Percentiles rank a stretch among this genome's conserved stretches.
phyloP scores from a whole-genome alignment of 2,888 invertebrate genomes.

The Phytoseiulus persimilis region DNA sequence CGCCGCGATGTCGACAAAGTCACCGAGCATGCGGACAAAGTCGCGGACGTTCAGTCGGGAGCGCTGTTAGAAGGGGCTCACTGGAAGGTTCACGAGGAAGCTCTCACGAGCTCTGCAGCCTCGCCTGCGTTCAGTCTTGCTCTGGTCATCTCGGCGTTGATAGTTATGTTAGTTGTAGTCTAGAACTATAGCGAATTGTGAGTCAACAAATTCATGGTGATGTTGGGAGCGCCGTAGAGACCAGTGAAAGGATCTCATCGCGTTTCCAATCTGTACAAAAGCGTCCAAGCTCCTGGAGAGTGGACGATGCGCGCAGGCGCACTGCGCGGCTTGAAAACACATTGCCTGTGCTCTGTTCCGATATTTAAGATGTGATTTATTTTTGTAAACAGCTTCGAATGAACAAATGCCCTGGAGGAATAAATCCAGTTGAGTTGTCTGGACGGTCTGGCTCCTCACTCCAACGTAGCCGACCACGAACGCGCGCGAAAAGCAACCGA shows the following conservation, averaged over 20 bases:
- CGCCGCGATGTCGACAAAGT: slow-evolving; percentile 8
- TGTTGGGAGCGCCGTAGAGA: background rate
- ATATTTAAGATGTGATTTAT: background rate
- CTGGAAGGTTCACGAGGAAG: background rate
- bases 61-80: background rate
- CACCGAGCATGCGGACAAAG: background rate
- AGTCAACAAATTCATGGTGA: background rate
- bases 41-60: slow-evolving; percentile 7
- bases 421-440: background rate
- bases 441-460: background rate
- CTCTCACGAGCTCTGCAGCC: background rate
- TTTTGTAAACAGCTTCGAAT: background rate
- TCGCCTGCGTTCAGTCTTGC: background rate
- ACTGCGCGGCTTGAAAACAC: too few species aligned
- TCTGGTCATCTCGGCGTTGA: background rate
- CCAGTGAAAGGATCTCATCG: background rate
- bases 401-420: background rate
- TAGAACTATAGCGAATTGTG: background rate
- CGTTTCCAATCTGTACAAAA: background rate
- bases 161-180: background rate
- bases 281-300: background rate
- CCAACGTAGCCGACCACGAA: background rate
- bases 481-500: too few species aligned
- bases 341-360: background rate
- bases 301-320: background rate